Percentiles rank a stretch among this genome's conserved stretches.
Conservation (phyloP, 2,888 invertebrate genomes). For the Drosophila pullipes region DNA sequence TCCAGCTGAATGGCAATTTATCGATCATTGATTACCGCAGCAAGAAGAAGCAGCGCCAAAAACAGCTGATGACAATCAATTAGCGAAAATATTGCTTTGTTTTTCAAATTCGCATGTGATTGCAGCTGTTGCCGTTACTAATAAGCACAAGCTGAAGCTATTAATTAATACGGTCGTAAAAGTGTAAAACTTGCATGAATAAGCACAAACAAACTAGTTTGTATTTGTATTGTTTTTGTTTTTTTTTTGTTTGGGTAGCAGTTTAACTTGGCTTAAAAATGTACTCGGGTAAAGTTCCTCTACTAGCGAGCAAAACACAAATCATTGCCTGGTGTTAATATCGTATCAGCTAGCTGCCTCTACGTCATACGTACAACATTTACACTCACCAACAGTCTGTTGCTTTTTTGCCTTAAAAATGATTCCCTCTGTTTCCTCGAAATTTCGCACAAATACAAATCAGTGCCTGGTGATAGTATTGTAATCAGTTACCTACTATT, state of each 20-base stretch:
- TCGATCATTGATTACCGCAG: conserved; percentile 42
- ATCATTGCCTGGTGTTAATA: conserved; percentile 20
- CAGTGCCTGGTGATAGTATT: conserved; percentile 24
- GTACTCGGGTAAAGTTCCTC: conserved; percentile 25
- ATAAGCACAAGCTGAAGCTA: neutral
- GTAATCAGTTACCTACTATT: conserved; percentile 31
- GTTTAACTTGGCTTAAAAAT: conserved; percentile 9
- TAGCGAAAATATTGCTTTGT: conserved; percentile 13
- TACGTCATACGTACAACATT: conserved; percentile 5
- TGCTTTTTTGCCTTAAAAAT: neutral
- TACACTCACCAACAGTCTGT: neutral
- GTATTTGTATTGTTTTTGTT: neutral
- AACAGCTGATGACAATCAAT: conserved; percentile 15
- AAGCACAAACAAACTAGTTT: conserved; percentile 23
- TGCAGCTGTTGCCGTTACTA: conserved; percentile 32
- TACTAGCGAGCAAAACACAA: conserved; percentile 10
- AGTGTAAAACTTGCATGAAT: conserved; percentile 21
- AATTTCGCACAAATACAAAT: conserved; percentile 21
- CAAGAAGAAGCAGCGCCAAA: neutral
- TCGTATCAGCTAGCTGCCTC: conserved; percentile 27
- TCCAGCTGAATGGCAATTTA: conserved; percentile 29
- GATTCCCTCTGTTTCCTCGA: conserved; percentile 16
- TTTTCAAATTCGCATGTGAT: conserved; percentile 23
- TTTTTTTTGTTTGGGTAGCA: neutral
- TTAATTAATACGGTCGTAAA: conserved; percentile 27